Percentiles rank a stretch among this genome's conserved stretches.
Evolutionary conservation across 2,888 invertebrate genomes (phyloP).

Genomic region (Stenolophus ochropezus): DNA sequence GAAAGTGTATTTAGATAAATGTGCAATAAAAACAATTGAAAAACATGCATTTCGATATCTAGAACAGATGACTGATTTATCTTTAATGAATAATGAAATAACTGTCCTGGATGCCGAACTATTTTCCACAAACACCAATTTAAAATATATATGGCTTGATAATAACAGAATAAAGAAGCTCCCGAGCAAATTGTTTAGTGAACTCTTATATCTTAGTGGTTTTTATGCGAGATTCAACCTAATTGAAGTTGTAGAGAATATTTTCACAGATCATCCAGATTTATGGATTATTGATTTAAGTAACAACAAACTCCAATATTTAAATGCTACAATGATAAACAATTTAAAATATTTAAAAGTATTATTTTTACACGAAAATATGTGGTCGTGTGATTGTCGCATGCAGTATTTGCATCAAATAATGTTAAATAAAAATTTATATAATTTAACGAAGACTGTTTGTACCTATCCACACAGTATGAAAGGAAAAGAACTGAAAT

Average conservation of each 20-base stretch:
- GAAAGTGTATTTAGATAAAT: constrained; percentile 37
- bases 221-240: constrained; percentile 3
- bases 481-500: constrained; percentile 16
- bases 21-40: constrained; percentile 14
- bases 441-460: constrained; percentile 3
- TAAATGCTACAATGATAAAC: background rate
- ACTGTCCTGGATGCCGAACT: background rate
- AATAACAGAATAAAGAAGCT: constrained; percentile 31
- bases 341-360: constrained; percentile 13
- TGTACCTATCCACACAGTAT: constrained; percentile 3
- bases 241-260: constrained; percentile 1
- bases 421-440: constrained; percentile 6
- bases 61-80: constrained; percentile 10
- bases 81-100: constrained; percentile 27
- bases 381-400: constrained; percentile 19
- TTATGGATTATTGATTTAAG: constrained; percentile 44
- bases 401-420: constrained; percentile 9
- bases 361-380: constrained; percentile 42
- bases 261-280: constrained; percentile 5
- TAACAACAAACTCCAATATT: constrained; percentile 34
- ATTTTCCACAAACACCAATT: constrained; percentile 18
- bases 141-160: constrained; percentile 34
- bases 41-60: constrained; percentile 25
- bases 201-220: background rate
- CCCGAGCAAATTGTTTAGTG: background rate